Percentiles rank a stretch among this genome's conserved stretches.
Conservation (phyloP, 2,797 vertebrate species). For the Lithobates pipiens region DNA sequence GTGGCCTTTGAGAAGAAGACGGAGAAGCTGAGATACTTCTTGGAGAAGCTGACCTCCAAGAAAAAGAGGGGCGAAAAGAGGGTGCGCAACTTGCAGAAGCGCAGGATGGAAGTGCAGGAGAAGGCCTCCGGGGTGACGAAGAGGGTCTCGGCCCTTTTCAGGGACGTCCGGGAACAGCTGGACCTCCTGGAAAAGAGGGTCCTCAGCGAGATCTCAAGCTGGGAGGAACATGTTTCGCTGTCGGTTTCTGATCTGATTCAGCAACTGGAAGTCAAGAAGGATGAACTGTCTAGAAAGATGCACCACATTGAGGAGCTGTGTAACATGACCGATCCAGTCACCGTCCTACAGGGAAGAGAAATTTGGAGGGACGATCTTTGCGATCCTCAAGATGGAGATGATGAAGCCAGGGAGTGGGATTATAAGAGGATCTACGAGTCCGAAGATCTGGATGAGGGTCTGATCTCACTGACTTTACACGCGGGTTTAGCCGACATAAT, state of each 20-base stretch:
- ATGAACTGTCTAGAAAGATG: slow-evolving; percentile 38
- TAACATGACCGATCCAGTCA: slow-evolving; percentile 24
- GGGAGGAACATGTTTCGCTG: slow-evolving; percentile 26
- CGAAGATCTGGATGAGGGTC: slow-evolving; percentile 16
- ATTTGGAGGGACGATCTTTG: not conserved
- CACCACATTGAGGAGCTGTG: slow-evolving; percentile 16
- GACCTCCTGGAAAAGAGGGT: slow-evolving; percentile 44
- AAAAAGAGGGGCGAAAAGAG: slow-evolving; percentile 7
- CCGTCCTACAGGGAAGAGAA: slow-evolving; percentile 18
- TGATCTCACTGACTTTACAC: slow-evolving; percentile 19
- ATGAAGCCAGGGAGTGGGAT: slow-evolving; percentile 23
- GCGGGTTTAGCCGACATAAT: slow-evolving; percentile 22
- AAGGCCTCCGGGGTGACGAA: slow-evolving; percentile 1
- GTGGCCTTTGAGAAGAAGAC: slow-evolving; percentile 76
- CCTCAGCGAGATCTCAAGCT: slow-evolving; percentile 20
- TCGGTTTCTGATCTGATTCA: slow-evolving; percentile 36
- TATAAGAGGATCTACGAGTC: slow-evolving; percentile 15
- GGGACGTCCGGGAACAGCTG: slow-evolving; percentile 27
- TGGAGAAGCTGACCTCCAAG: slow-evolving; percentile 28
- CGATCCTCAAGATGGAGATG: not conserved
- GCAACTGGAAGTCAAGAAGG: slow-evolving; percentile 35
- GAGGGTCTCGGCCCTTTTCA: slow-evolving; percentile 15
- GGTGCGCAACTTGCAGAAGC: slow-evolving; percentile 22
- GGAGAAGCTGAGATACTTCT: not conserved
- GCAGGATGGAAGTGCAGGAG: slow-evolving; percentile 12